Conservation (phyloP, 2,113 vertebrate genomes). For the Toxotes chatareus region DNA sequence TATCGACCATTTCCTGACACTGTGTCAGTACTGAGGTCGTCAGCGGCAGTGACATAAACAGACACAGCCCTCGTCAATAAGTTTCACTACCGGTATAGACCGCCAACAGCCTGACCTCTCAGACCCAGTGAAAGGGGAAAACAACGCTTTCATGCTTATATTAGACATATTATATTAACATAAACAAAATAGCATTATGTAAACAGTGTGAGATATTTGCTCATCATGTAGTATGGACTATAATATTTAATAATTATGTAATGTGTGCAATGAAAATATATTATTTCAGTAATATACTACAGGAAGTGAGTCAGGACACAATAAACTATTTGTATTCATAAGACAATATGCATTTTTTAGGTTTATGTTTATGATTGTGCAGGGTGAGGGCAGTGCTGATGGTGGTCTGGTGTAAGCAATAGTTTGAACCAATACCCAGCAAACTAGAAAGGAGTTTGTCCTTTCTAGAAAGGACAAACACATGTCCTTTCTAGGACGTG, state of each 20-base stretch:
- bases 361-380: neutral
- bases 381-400: neutral
- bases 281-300: too few relatives aligned
- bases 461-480: too few relatives aligned
- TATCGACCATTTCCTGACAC: conserved; percentile 79
- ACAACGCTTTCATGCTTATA: neutral
- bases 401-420: neutral
- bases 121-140: conserved; percentile 14
- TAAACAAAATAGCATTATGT: neutral
- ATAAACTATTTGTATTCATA: neutral
- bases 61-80: conserved; percentile 67
- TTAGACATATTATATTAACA: neutral
- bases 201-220: neutral
- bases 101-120: conserved; percentile 38
- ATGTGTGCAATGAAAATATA: neutral
- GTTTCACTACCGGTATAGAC: conserved; percentile 60
- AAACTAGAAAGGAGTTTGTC: too few relatives aligned
- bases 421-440: neutral
- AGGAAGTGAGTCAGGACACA: neutral
- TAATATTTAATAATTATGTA: neutral
- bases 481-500: neutral
- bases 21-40: conserved; percentile 66
- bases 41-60: conserved; percentile 75
- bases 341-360: too few relatives aligned
- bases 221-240: neutral